A percentile compares a stretch with the other conserved stretches of the same genome.
phyloP scores from a whole-genome alignment of 2,888 invertebrate species.

The Muscina levida region DNA sequence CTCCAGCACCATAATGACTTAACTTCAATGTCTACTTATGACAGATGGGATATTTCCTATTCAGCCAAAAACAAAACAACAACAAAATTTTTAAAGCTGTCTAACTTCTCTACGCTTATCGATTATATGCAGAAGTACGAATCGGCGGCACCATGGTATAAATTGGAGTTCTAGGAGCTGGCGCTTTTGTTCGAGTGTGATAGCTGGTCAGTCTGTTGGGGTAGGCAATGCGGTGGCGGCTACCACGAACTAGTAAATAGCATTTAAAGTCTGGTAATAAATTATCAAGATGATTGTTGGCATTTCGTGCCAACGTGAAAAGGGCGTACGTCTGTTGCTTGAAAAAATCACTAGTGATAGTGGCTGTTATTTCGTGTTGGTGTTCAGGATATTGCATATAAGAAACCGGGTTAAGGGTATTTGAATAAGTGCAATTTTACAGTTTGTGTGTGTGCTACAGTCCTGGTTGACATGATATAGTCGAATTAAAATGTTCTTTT shows the following conservation, averaged over 20 bases:
- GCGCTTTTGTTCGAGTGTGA: not conserved
- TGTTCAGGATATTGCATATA: too few relatives aligned
- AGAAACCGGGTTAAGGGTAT: too few relatives aligned
- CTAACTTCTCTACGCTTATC: constrained; percentile 19
- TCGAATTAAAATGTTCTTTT: too few relatives aligned
- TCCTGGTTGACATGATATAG: too few relatives aligned
- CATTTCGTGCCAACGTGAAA: constrained; percentile 66
- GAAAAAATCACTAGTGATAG: constrained; percentile 3
- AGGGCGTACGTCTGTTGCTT: constrained; percentile 45
- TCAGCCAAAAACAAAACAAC: too few relatives aligned
- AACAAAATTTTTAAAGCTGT: constrained; percentile 23
- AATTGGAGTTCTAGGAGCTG: constrained; percentile 1
- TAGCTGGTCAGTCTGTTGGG: too few relatives aligned
- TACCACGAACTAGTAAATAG: constrained; percentile 8
- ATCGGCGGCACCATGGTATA: too few relatives aligned
- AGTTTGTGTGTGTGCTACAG: too few relatives aligned
- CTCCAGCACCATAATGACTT: not conserved
- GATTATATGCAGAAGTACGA: constrained; percentile 31
- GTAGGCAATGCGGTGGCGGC: constrained; percentile 11
- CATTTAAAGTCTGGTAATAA: constrained; percentile 64
- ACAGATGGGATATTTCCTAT: constrained; percentile 48
- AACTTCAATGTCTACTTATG: constrained; percentile 23
- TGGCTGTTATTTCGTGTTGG: too few relatives aligned
- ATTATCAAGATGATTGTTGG: constrained; percentile 66
- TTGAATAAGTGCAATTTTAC: too few relatives aligned